Base-by-base conservation (phyloP, 2,888 invertebrate species). In the Megastigmus dorsalis region DNA sequence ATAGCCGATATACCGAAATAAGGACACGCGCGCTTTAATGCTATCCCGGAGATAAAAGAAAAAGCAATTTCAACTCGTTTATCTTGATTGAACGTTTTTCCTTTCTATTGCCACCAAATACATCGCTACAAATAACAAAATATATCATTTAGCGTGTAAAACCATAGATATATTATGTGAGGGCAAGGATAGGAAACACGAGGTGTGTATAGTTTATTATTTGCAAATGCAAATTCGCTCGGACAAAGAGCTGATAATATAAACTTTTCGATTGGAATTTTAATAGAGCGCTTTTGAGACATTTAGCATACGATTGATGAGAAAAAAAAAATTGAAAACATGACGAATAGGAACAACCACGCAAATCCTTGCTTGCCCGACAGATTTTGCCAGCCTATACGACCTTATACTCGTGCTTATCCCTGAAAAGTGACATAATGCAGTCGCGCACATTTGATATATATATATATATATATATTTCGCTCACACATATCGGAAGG, bases 351-450 rank as follows among this genome's bases (percentile, higher is more conserved):
- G 2, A 13, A 57, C 66, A 54, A 52, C 60, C 59, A 68, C 62
- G 67, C 68, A 63, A 74, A 63, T 63, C 68, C 62, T 74, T 74
- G 74, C 43, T 20, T 13, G 7, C 33, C 26, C 18, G 41, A 30
- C n/a, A 36, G 20, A 9, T 23, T 26, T 45, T 7, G 26, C 33
- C 15, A 54, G 23, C 54, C 15, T 26, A n/a, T 10, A 5, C 13
- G 45, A 43, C 45, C 52, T 59, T 66, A 66, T 52, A 41, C 59
- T 20, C 57, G 18, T n/a, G n/a, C n/a, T 15, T n/a, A 55, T 30
- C 50, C 57, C 50, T 66, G 66, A 52, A 55, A 66, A 43, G n/a
- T 66, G 54, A 45, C 48, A 60, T 45, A 73, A 67, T 59, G 43
- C 26, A 45, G 20, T n/a, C 30, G 41, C 41, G 36, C 15, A 43